phyloP scores from a whole-genome alignment of 2,797 vertebrate genomes.

The Gymnoscopelus microlampas region DNA sequence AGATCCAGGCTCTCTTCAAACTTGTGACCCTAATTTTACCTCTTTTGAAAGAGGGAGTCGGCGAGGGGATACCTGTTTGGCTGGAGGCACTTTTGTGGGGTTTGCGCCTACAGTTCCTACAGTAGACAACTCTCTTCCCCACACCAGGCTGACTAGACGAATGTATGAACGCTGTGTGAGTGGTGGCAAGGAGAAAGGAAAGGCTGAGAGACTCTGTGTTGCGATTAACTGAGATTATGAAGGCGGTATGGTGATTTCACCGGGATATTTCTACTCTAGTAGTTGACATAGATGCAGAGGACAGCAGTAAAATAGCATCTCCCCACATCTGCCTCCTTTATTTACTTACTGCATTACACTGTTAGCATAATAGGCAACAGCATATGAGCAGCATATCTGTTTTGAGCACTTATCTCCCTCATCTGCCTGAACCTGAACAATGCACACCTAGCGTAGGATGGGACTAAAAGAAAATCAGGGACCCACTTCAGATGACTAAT shows the following conservation, averaged over 20 bases:
- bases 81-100: constrained; percentile 25
- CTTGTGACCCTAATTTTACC: constrained; percentile 87
- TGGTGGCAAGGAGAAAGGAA: constrained; percentile 31
- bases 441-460: constrained; percentile 49
- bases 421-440: constrained; percentile 54
- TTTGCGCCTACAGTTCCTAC: constrained; percentile 34
- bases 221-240: constrained; percentile 37
- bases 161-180: constrained; percentile 75
- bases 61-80: constrained; percentile 9
- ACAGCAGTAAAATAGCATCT: constrained; percentile 64
- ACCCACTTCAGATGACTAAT: constrained; percentile 52
- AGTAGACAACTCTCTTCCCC: constrained; percentile 32
- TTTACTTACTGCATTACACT: constrained; percentile 65
- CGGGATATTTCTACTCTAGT: constrained; percentile 71
- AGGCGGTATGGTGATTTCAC: constrained; percentile 58
- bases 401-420: constrained; percentile 31
- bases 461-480: constrained; percentile 63
- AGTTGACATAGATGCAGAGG: constrained; percentile 57
- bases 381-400: constrained; percentile 38
- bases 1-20: constrained; percentile 95
- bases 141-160: constrained; percentile 69
- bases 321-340: constrained; percentile 43
- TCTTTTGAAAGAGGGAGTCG: constrained; percentile 31
- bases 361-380: constrained; percentile 56
- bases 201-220: constrained; percentile 43